Evolutionary conservation across 2,888 invertebrate species (phyloP).

Genomic region (Cactoblastis cactorum): DNA sequence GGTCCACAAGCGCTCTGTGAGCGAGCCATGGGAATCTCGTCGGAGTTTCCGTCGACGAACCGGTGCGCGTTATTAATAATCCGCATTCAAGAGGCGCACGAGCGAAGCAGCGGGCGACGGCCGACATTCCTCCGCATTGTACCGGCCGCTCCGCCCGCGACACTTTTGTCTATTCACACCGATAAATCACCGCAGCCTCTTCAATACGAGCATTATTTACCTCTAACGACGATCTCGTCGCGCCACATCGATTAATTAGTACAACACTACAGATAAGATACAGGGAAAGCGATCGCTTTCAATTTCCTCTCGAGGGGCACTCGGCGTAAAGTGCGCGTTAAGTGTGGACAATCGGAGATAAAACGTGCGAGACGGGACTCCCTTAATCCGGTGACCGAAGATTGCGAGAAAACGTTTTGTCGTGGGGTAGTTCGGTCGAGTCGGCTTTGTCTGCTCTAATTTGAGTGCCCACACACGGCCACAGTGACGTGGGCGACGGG

Average conservation of each 20-base stretch:
- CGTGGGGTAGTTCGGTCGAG: slow-evolving; percentile 71
- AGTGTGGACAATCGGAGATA: slow-evolving; percentile 79
- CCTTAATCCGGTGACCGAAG: slow-evolving; percentile 79
- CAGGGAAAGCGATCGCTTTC: slow-evolving; percentile 77
- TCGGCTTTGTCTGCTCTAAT: slow-evolving; percentile 73
- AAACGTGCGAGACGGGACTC: slow-evolving; percentile 77
- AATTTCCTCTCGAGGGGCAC: slow-evolving; percentile 78
- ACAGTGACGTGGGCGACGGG: slow-evolving; percentile 56
- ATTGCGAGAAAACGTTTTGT: slow-evolving; percentile 79
- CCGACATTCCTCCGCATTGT: slow-evolving; percentile 76
- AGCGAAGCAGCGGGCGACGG: slow-evolving; percentile 39
- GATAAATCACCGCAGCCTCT: slow-evolving; percentile 69
- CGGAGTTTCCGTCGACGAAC: slow-evolving; percentile 37
- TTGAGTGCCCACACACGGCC: slow-evolving; percentile 67
- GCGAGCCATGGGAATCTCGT: slow-evolving; percentile 13
- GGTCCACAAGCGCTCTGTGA: not conserved
- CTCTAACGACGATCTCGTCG: slow-evolving; percentile 64
- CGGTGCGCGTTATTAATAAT: slow-evolving; percentile 75
- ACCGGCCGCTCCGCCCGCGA: slow-evolving; percentile 69
- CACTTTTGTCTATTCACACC: slow-evolving; percentile 77
- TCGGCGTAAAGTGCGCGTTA: slow-evolving; percentile 77
- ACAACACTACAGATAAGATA: slow-evolving; percentile 77
- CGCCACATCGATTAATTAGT: slow-evolving; percentile 77
- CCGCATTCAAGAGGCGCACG: slow-evolving; percentile 73
- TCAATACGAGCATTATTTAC: slow-evolving; percentile 72